phyloP scores from a whole-genome alignment of 2,113 vertebrate species.

The Poecile atricapillus region DNA sequence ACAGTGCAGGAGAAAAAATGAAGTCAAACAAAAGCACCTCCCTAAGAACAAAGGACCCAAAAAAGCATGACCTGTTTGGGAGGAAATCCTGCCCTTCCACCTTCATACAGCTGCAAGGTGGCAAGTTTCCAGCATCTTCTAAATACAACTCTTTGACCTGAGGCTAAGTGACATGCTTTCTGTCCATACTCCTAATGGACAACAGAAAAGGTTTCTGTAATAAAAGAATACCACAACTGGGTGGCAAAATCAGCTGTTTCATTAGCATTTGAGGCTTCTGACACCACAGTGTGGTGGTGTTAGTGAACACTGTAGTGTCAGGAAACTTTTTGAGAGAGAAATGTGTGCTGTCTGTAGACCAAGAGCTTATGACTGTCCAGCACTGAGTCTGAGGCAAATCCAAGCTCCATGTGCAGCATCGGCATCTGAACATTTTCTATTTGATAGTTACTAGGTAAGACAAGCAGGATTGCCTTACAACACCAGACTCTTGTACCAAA shows the following conservation, averaged over 20 bases:
- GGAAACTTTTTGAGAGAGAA: not conserved
- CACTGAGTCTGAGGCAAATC: not conserved
- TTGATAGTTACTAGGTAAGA: not conserved
- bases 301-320: not conserved
- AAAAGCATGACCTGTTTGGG: conserved; percentile 50
- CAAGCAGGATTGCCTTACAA: not conserved
- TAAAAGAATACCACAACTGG: not conserved
- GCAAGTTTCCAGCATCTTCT: conserved; percentile 47
- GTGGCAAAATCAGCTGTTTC: not conserved
- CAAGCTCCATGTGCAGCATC: not conserved
- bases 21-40: not conserved
- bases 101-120: conserved; percentile 54
- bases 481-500: not conserved
- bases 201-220: not conserved
- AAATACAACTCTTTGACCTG: conserved; percentile 16
- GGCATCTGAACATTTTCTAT: not conserved
- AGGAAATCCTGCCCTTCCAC: conserved; percentile 63
- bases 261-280: not conserved
- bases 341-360: not conserved
- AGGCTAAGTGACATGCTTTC: not conserved
- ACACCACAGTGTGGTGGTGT: not conserved
- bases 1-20: not conserved
- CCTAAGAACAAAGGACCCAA: conserved; percentile 36
- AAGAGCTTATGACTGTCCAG: not conserved
- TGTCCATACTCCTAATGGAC: not conserved